phyloP scores from a whole-genome alignment of 2,113 vertebrate genomes.

The Epinephelus cyanopodus region DNA sequence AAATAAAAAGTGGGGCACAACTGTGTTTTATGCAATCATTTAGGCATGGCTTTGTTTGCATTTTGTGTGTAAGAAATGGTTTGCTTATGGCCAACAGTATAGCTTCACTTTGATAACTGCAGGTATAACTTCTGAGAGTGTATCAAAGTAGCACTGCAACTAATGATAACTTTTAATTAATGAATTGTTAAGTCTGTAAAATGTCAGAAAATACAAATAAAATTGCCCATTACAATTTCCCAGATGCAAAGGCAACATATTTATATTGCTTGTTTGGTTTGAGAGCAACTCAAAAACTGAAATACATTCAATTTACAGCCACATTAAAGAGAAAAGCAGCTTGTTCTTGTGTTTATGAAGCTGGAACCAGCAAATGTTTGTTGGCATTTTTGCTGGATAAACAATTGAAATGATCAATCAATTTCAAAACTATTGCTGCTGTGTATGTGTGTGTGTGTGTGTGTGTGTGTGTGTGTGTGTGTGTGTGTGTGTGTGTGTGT shows the following conservation, averaged over 20 bases:
- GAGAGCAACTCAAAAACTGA: not conserved
- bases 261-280: not conserved
- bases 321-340: not conserved
- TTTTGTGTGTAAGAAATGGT: not conserved
- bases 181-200: not conserved
- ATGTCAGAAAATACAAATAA: not conserved
- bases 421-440: not conserved
- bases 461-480: not conserved
- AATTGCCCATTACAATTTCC: not conserved
- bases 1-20: slow-evolving; percentile 56
- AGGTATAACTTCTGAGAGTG: not conserved
- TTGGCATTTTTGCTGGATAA: not conserved
- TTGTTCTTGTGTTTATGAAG: not conserved
- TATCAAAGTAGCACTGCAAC: not conserved
- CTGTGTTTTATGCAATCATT: slow-evolving; percentile 30
- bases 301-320: not conserved
- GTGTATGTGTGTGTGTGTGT: not conserved
- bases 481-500: not conserved
- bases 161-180: not conserved
- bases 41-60: not conserved
- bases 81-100: not conserved
- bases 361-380: not conserved
- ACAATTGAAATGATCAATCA: not conserved
- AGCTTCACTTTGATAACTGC: not conserved
- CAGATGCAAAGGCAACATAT: not conserved